Percentiles rank a stretch among this genome's conserved stretches.
Evolutionary conservation across 1,140 invertebrate genomes (phyloP).

Genomic region (Eulimnadia texana): DNA sequence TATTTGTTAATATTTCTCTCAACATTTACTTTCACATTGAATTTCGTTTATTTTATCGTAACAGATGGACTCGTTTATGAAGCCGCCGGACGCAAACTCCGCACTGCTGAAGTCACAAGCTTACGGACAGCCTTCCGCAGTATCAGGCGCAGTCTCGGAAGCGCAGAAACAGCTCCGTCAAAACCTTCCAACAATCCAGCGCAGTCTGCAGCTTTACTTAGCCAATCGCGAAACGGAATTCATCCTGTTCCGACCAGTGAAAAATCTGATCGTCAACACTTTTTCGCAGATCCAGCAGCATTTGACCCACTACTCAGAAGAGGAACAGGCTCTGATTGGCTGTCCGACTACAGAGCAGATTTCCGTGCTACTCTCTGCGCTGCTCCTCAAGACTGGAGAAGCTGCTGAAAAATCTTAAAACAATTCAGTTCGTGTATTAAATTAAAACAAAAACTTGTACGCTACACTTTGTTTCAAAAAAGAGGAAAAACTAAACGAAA

Average conservation of each 20-base stretch:
- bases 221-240: slow-evolving; percentile 94
- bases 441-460: no score
- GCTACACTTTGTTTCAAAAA: no score
- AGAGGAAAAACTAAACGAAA: no score
- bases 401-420: not conserved
- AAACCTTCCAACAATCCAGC: slow-evolving; percentile 60
- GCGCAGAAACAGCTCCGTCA: slow-evolving; percentile 53
- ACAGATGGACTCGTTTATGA: slow-evolving; percentile 23
- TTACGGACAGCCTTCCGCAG: slow-evolving; percentile 33
- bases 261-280: slow-evolving; percentile 74
- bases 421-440: no score
- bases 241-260: slow-evolving; percentile 54
- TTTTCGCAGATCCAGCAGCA: slow-evolving; percentile 71
- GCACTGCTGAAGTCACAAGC: slow-evolving; percentile 25
- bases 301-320: slow-evolving; percentile 49
- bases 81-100: slow-evolving; percentile 19
- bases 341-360: slow-evolving; percentile 84
- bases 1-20: no score
- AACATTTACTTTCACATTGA: no score
- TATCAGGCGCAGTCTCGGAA: slow-evolving; percentile 32
- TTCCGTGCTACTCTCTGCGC: slow-evolving; percentile 57
- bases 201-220: slow-evolving; percentile 83
- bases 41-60: no score
- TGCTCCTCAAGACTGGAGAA: slow-evolving; percentile 7
- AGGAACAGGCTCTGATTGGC: slow-evolving; percentile 66